A percentile compares a stretch with the other conserved stretches of the same genome.
These are phyloP conservation scores for Osedax fenrisi DNA, from an alignment of 2,888 invertebrate species.

Conservation along the genomic window DNA sequence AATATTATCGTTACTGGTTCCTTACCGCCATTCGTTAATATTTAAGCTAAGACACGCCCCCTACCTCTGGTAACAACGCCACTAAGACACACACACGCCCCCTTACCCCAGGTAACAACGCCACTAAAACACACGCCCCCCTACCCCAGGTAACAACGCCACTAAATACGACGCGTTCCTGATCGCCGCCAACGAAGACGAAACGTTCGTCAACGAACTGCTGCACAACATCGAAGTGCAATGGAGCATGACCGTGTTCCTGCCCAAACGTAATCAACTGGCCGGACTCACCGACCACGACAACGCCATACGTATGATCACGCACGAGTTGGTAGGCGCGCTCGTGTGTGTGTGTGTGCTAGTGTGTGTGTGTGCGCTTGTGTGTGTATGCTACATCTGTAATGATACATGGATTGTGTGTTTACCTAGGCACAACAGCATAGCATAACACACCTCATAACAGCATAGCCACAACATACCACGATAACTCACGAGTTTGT, in stretches of 20 bases:
- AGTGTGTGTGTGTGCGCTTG: too few species aligned
- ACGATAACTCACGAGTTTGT: too few species aligned
- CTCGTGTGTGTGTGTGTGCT: too few species aligned
- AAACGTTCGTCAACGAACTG: background rate
- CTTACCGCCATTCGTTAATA: too few species aligned
- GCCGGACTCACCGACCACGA: background rate
- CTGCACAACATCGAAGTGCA: background rate
- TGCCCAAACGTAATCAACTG: background rate
- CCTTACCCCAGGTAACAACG: background rate
- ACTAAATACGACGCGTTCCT: background rate
- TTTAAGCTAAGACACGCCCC: too few species aligned
- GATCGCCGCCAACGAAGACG: background rate
- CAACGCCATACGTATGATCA: background rate
- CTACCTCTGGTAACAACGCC: background rate
- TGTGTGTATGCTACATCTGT: too few species aligned
- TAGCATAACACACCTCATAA: too few species aligned
- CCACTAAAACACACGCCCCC: background rate
- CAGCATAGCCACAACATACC: too few species aligned
- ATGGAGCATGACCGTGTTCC: background rate
- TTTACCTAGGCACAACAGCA: too few species aligned
- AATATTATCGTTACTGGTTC: too few species aligned
- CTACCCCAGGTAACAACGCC: background rate
- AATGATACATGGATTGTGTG: too few species aligned
- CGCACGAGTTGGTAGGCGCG: background rate
- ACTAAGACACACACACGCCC: background rate